Evolutionary conservation across 1,140 invertebrate genomes (phyloP), one percentile per base, ranked within the genome.

Genomic region (Batillaria attramentaria): DNA sequence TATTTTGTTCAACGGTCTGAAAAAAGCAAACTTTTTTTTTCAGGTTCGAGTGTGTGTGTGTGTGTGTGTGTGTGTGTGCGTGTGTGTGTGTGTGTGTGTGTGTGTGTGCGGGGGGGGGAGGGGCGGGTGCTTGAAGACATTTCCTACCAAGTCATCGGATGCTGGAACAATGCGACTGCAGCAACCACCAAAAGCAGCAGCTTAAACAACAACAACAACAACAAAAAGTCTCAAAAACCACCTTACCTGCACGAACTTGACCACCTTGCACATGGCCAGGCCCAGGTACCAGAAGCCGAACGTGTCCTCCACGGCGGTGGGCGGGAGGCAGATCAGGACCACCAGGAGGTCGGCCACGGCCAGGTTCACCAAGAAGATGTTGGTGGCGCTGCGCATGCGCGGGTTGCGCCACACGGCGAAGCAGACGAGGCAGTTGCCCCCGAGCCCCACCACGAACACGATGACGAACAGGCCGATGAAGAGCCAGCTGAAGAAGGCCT

Each of bases 311-410:
- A 97, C 87, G 16, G 98, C 94, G 0, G 96, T 96, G 0, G 95
- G 94, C 0, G 96, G 96, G 70, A 97, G 91, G 88, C 97, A 98
- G 77, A 97, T 93, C 10, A 98, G 86, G 75, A 98, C 94, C 57
- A 98, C 96, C 87, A 98, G 92, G 78, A 98, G 95, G 90, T 98
- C 97, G 0, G 96, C 96, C 1, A 97, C 92, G 0, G 97, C 96
- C 82, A 98, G 91, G 87, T 98, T 98, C 13, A 97, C 95, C 83
- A 98, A 96, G 90, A 97, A 97, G 87, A 95, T 96, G 91, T 98
- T 98, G 1, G 96, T 98, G 20, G 97, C 95, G 87, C 95, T 97
- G 60, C 95, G 92, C 95, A 98, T 97, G 0, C 93, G 92, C 46
- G 94, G 94, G 87, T 97, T 96, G 39, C 95, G 92, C 83, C 95